phyloP scores from a whole-genome alignment of 1,140 invertebrate genomes.

The Belonocnema kinseyi region DNA sequence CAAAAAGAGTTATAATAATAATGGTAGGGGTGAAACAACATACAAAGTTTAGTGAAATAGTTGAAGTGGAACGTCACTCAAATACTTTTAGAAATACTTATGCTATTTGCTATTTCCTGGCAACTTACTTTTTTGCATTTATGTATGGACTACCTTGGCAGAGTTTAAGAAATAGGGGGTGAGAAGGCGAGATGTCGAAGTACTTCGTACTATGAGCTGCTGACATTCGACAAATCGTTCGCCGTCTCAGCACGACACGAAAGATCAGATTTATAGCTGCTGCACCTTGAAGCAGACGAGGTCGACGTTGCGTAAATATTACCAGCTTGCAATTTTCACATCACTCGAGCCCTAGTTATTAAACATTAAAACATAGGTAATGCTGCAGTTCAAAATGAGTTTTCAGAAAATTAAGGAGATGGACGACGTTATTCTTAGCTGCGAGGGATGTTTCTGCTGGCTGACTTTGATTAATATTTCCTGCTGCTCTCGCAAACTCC shows the following conservation, averaged over 20 bases:
- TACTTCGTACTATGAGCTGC: constrained; percentile 49
- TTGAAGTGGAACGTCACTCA: background rate
- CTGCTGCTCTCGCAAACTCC: too few relatives aligned
- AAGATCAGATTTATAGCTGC: constrained; percentile 50
- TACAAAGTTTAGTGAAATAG: too few relatives aligned
- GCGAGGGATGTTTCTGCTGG: background rate
- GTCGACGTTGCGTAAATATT: constrained; percentile 29
- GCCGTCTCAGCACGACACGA: constrained; percentile 43
- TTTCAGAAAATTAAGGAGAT: background rate
- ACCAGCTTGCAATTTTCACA: constrained; percentile 26
- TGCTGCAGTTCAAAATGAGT: background rate
- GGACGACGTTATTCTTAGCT: too few relatives aligned
- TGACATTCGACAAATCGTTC: constrained; percentile 60
- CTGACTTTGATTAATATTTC: too few relatives aligned
- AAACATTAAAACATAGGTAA: background rate
- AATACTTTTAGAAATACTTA: background rate
- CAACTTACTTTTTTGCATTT: background rate
- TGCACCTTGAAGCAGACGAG: constrained; percentile 22
- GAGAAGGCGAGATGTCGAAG: constrained; percentile 34
- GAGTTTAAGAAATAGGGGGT: background rate
- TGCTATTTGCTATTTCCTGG: background rate
- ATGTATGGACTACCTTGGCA: constrained; percentile 15
- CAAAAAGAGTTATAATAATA: too few relatives aligned
- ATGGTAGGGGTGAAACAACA: too few relatives aligned
- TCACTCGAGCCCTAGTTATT: background rate